Evolutionary conservation across 2,113 vertebrate species (phyloP).

Genomic region (Melanerpes formicivorus): DNA sequence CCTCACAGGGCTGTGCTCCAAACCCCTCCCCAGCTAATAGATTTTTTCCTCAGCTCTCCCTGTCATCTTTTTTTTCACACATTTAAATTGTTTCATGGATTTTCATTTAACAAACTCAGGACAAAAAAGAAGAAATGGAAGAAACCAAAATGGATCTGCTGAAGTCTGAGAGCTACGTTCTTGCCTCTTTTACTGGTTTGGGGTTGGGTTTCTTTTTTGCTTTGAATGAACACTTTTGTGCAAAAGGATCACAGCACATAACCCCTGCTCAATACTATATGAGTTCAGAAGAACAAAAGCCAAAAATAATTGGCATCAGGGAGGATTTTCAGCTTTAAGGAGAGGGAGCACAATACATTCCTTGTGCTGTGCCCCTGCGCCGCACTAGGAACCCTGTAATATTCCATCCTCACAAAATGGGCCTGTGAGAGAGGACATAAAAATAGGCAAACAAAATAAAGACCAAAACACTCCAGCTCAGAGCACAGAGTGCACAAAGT

Average conservation of each 20-base stretch:
- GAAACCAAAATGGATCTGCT: neutral
- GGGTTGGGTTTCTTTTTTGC: neutral
- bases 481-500: constrained; percentile 51
- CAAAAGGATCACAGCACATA: constrained; percentile 6
- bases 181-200: neutral
- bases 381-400: constrained; percentile 52
- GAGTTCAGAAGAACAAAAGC: constrained; percentile 62
- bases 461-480: constrained; percentile 53
- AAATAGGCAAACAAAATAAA: constrained; percentile 67
- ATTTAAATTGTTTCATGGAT: neutral
- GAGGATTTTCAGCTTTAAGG: constrained; percentile 42
- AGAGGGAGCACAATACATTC: constrained; percentile 44
- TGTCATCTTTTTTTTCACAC: neutral
- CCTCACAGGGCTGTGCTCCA: too few relatives aligned
- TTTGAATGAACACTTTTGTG: neutral
- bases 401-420: constrained; percentile 59
- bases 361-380: constrained; percentile 39
- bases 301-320: constrained; percentile 46
- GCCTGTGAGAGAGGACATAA: constrained; percentile 58
- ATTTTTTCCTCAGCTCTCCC: neutral
- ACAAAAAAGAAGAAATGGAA: neutral
- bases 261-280: constrained; percentile 8
- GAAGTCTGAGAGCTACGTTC: neutral
- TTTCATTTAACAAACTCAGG: neutral
- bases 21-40: neutral